Base-by-base conservation (phyloP, 2,888 invertebrate species). In the Strigamia crassipes region DNA sequence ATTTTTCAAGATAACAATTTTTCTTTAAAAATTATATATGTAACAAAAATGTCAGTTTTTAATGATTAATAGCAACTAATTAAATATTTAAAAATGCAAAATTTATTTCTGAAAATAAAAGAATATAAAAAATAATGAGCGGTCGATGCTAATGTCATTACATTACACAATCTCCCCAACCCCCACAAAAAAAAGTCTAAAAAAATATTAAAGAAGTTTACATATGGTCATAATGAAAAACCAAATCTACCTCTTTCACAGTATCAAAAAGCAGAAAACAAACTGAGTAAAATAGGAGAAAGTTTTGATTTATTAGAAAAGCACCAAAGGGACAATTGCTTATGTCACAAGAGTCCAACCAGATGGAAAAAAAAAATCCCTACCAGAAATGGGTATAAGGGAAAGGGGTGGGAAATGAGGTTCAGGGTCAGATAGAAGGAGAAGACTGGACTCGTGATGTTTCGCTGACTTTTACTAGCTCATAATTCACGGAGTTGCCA, bases 251-350 rank as follows among this genome's bases (percentile, higher is more conserved):
- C 61, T 61, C 23, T 61, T 18, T 23, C 18, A 8, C 21, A 61
- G 21, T 10, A 61, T 23, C 18, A 61, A 21, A 61, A 61, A 21
- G 23, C 18, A 61, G 61, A 18, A 61, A 61, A 61, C 61, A 61
- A 21, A 56, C 18, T 56, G 56, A 56, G 56, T 56, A 10, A n/a
- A 15, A 21, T 21, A 12, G 21, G 21, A 61, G 61, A 23, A 61
- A 61, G 61, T 61, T 61, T 61, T 61, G 61, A 61, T 61, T 61
- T 61, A 61, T 61, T 61, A 61, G 18, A 18, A 18, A 61, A 61
- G 61, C 61, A 61, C 61, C 61, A 61, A 61, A 61, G 61, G 61
- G 61, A 61, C 61, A 61, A 61, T 61, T 61, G 61, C 61, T 61
- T 23, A 61, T 61, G 61, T 61, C 61, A 61, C 61, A n/a, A 21